Evolutionary conservation across 2,888 invertebrate species (phyloP), one percentile per base, ranked within the genome.

Genomic region (Drosophila austrosaltans): DNA sequence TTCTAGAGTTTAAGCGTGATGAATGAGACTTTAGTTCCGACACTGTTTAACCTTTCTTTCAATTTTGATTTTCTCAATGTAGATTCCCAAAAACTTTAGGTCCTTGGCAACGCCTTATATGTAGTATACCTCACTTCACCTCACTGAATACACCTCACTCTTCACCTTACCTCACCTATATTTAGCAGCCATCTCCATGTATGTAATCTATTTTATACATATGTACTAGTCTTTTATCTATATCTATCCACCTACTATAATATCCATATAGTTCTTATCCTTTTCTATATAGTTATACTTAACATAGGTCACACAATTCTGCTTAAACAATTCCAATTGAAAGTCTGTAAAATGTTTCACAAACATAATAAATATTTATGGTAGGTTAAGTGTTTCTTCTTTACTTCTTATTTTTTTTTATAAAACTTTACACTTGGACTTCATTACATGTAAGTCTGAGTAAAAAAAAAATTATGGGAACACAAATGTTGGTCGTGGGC

Each of bases 341-440:
- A 89, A 83, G 80, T 88, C 90, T 90, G 89, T 89, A 89, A 83
- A 88, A 89, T 90, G 87, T 88, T 89, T 90, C 89, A 89, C 81
- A 90, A 84, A 89, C 88, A 89, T 77, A 89, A 87, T 87, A 87
- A 87, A 87, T 87, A 87, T 87, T 87, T 82, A 89, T 88, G 83
- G 60, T 83, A 83, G 83, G 83, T 83, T 83, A 76, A 76, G 66
- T 78, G 39, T 40, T 53, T 25, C 12, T 60, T 54, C 56, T 53
- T 56, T 30, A n/a, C 8, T 8, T 8, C 56, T 54, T 48, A 16
- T 16, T 53, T 54, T 30, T 30, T 5, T 20, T 4, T 20, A 60
- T 44, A 22, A 66, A 64, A 60, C 54, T 59, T 62, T 63, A 53
- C 39, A 65, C 39, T 70, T 67, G 62, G 44, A 39, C 57, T 42